A percentile compares a stretch with the other conserved stretches of the same genome.
Evolutionary conservation across 2,888 invertebrate species (phyloP).

Genomic region (Zygogramma bicolorata): DNA sequence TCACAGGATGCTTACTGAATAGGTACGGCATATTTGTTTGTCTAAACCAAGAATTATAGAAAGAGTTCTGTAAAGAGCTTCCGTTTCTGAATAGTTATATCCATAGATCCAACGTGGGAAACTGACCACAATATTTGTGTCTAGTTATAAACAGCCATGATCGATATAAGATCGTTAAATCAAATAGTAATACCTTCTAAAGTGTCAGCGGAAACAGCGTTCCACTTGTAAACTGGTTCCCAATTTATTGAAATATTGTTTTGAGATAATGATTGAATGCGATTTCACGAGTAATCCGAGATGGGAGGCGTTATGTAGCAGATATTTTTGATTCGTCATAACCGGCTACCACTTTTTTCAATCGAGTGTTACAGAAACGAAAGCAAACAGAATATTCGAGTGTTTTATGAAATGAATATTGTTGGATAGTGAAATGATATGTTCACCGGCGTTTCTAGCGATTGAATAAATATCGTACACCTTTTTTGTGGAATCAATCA

Average conservation of each 20-base stretch:
- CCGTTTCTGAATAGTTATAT: neutral
- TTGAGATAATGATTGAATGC: slow-evolving; percentile 19
- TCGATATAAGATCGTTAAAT: neutral
- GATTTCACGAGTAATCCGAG: slow-evolving; percentile 17
- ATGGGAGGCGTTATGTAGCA: slow-evolving; percentile 18
- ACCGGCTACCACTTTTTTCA: neutral
- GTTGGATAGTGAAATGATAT: too few species aligned
- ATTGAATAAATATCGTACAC: too few species aligned
- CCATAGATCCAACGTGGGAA: too few species aligned
- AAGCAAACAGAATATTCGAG: neutral
- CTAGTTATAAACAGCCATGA: neutral
- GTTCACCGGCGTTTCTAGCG: too few species aligned
- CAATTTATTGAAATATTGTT: slow-evolving; percentile 16
- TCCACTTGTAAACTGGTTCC: slow-evolving; percentile 26
- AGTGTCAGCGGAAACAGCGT: slow-evolving; percentile 17
- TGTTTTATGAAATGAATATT: too few species aligned
- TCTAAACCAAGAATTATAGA: too few species aligned
- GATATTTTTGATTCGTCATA: neutral
- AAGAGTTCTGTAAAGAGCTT: too few species aligned
- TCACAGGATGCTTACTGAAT: too few species aligned
- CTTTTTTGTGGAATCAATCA: too few species aligned
- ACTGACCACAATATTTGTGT: neutral
- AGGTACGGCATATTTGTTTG: too few species aligned
- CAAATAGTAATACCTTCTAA: neutral
- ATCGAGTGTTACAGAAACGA: neutral